These are phyloP conservation scores for Dasypogon diadema DNA, from an alignment of 2,888 invertebrate genomes.

Conservation along the genomic window DNA sequence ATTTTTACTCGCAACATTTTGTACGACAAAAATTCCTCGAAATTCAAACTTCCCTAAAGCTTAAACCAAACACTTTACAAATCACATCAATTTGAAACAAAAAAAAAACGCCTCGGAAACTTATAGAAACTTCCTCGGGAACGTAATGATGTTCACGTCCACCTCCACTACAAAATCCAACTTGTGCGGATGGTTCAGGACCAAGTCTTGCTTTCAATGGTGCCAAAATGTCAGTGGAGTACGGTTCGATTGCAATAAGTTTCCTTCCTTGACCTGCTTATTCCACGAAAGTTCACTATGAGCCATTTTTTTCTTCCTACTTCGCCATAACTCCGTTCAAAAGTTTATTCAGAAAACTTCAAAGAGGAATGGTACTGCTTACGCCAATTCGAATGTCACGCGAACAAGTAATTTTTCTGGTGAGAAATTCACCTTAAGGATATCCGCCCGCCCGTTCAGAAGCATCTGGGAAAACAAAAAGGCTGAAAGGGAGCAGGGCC, in stretches of 20 bases:
- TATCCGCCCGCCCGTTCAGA: background rate
- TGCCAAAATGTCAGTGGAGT: constrained; percentile 36
- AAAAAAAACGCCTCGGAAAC: background rate
- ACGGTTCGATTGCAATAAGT: constrained; percentile 41
- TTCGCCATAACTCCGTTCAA: background rate
- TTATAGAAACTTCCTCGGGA: constrained; percentile 1
- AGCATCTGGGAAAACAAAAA: background rate
- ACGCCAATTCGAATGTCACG: constrained; percentile 26
- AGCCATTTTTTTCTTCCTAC: background rate
- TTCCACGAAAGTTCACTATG: constrained; percentile 7
- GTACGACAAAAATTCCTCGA: background rate
- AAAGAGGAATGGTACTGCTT: constrained; percentile 26
- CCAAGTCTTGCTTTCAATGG: background rate
- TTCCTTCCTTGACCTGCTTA: constrained; percentile 42
- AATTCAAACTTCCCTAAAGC: constrained; percentile 3
- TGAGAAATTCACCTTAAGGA: constrained; percentile 14
- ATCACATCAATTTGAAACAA: constrained; percentile 24
- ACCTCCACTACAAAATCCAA: background rate
- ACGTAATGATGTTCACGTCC: constrained; percentile 4
- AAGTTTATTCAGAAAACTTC: constrained; percentile 41
- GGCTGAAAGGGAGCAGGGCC: background rate
- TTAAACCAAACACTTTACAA: constrained; percentile 19
- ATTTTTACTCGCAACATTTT: too few species aligned
- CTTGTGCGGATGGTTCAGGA: constrained; percentile 9
- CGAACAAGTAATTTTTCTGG: constrained; percentile 33